Percentiles rank a stretch among this genome's conserved stretches.
Evolutionary conservation across 2,888 invertebrate species (phyloP).

Genomic region (Orthosia incerta): DNA sequence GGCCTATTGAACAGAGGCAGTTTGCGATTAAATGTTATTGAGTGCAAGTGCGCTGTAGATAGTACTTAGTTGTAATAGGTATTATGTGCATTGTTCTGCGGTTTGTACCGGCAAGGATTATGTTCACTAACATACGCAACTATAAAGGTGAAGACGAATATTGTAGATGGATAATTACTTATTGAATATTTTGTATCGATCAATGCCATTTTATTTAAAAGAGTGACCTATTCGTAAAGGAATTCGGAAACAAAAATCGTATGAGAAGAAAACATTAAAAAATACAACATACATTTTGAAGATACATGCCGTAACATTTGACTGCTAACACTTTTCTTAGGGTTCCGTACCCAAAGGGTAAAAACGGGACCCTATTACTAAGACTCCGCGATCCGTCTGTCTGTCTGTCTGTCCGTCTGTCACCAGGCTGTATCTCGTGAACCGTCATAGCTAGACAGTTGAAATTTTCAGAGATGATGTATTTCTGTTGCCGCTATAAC

Average conservation of each 20-base stretch:
- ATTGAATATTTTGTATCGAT: constrained; percentile 26
- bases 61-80: not conserved
- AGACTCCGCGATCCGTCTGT: no score
- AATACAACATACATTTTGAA: constrained; percentile 41
- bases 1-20: constrained; percentile 66
- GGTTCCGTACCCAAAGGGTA: no score
- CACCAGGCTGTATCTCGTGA: no score
- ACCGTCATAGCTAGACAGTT: no score
- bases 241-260: constrained; percentile 40
- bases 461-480: no score
- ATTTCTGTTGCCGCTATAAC: no score
- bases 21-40: constrained; percentile 69
- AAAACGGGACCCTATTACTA: no score
- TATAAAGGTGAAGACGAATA: constrained; percentile 29
- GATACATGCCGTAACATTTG: constrained; percentile 43
- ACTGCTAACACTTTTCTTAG: constrained; percentile 29
- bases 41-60: constrained; percentile 54
- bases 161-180: constrained; percentile 20
- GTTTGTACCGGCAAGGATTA: constrained; percentile 62
- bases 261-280: constrained; percentile 46
- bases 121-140: constrained; percentile 48
- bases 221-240: constrained; percentile 35
- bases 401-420: no score
- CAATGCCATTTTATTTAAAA: constrained; percentile 45
- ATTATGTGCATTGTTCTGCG: constrained; percentile 68